A percentile compares a stretch with the other conserved stretches of the same genome.
Evolutionary conservation across 2,797 vertebrate genomes (phyloP).

Genomic region (Miichthys miiuy): DNA sequence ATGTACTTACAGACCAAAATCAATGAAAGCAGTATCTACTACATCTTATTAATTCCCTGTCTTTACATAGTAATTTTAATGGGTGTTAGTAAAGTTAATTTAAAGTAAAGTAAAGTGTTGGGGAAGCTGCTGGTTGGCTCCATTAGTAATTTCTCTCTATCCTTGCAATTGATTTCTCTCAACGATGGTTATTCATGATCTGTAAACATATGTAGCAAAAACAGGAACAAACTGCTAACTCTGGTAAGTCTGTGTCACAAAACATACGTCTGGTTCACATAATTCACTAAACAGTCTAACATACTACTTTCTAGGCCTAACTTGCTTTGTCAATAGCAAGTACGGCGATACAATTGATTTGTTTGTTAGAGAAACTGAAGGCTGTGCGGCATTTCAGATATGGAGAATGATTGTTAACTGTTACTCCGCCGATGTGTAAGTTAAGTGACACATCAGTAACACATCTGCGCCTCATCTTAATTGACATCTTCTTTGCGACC

Average conservation of each 20-base stretch:
- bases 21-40: neutral
- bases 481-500: slow-evolving; percentile 13
- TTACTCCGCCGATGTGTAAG: neutral
- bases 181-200: neutral
- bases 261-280: neutral
- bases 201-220: neutral
- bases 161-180: neutral
- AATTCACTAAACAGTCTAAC: neutral
- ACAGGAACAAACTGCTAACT: neutral
- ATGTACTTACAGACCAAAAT: neutral
- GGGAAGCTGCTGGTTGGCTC: neutral
- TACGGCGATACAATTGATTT: slow-evolving; percentile 2
- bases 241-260: neutral
- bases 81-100: neutral
- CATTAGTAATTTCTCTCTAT: neutral
- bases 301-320: slow-evolving; percentile 12
- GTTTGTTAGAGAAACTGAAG: slow-evolving; percentile 2
- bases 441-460: neutral
- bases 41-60: too few species aligned
- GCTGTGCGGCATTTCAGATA: neutral
- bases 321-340: slow-evolving; percentile 10
- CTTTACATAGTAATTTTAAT: neutral
- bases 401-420: neutral
- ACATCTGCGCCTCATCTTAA: neutral
- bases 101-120: neutral